A percentile compares a stretch with the other conserved stretches of the same genome.
These are phyloP conservation scores for Tamandua tetradactyla DNA, from an alignment of 2,797 vertebrate genomes.

Conservation along the genomic window DNA sequence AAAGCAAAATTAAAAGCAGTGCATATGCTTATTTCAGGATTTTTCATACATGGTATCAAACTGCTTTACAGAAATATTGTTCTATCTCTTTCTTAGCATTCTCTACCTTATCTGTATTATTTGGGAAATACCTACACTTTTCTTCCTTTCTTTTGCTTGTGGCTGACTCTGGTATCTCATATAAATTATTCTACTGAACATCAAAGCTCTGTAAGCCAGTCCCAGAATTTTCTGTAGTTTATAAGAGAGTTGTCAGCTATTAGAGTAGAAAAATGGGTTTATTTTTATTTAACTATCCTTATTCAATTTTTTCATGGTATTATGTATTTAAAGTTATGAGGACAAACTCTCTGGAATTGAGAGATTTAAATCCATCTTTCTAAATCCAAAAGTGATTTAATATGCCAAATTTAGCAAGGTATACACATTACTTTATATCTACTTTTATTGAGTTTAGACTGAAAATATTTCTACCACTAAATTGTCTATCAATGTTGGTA, in stretches of 20 bases:
- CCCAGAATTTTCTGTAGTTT: constrained; percentile 1
- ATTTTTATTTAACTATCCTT: constrained; percentile 42
- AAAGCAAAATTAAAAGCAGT: not conserved
- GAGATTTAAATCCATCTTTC: not conserved
- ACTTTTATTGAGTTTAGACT: constrained; percentile 32
- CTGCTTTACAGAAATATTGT: not conserved
- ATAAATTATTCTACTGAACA: constrained; percentile 1
- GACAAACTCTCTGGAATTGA: not conserved
- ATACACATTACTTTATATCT: not conserved
- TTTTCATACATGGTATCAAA: not conserved
- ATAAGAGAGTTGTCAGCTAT: constrained; percentile 9
- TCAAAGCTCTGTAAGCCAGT: not conserved
- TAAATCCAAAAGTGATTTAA: constrained; percentile 35
- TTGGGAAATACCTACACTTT: not conserved
- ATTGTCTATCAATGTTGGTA: constrained; percentile 29
- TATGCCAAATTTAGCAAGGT: constrained; percentile 40
- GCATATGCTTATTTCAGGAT: not conserved
- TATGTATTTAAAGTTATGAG: not conserved
- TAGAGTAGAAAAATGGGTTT: not conserved
- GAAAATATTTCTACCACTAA: constrained; percentile 54
- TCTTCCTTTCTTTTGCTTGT: not conserved
- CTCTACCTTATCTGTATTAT: not conserved
- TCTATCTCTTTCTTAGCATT: not conserved
- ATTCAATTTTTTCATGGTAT: not conserved
- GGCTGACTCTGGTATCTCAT: not conserved